phyloP scores from a whole-genome alignment of 2,797 vertebrate species.

The Benthosema pterotum region DNA sequence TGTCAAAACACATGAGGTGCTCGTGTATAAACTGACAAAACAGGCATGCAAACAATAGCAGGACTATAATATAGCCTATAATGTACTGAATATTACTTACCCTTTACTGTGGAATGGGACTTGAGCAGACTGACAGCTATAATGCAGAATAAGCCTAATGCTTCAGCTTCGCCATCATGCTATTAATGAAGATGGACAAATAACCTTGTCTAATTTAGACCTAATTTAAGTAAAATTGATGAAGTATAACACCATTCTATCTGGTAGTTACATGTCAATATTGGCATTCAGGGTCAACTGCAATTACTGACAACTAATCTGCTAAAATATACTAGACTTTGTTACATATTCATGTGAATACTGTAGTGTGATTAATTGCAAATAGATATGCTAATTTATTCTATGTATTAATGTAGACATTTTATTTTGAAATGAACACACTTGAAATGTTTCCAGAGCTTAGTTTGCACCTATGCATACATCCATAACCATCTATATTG shows the following conservation, averaged over 20 bases:
- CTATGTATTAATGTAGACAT: no score
- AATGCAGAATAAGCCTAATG: background rate
- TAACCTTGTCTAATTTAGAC: no score
- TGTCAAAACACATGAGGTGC: constrained; percentile 58
- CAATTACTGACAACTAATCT: constrained; percentile 65
- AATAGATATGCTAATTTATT: background rate
- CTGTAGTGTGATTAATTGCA: background rate
- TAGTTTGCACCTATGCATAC: no score
- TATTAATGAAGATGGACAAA: no score
- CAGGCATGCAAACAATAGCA: constrained; percentile 41
- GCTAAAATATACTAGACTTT: constrained; percentile 32
- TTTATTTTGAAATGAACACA: no score
- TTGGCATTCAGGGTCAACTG: constrained; percentile 46
- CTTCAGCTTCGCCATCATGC: background rate
- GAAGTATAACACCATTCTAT: background rate
- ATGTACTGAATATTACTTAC: constrained; percentile 18
- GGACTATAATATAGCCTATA: constrained; percentile 6
- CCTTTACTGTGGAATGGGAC: constrained; percentile 5
- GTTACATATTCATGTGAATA: background rate
- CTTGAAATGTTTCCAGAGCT: no score
- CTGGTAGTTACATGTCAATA: background rate
- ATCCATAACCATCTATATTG: no score
- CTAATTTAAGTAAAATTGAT: no score
- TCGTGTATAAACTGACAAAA: constrained; percentile 44
- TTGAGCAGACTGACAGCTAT: background rate